Conservation (phyloP, 2,888 invertebrate species). For the Liposcelis brunnea region DNA sequence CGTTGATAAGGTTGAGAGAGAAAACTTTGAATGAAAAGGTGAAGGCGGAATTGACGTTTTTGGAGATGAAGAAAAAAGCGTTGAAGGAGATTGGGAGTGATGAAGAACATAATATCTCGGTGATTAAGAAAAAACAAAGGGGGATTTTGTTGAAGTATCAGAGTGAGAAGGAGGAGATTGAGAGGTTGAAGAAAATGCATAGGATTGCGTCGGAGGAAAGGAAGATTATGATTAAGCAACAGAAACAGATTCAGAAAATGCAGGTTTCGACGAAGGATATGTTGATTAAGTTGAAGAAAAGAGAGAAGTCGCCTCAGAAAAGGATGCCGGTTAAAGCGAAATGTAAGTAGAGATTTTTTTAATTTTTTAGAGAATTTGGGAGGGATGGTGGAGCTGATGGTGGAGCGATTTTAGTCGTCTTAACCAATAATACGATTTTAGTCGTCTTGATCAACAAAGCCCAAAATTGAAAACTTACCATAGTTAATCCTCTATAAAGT, state of each 20-base stretch:
- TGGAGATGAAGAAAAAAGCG: slow-evolving; percentile 44
- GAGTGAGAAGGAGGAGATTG: slow-evolving; percentile 49
- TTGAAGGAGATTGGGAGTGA: not conserved
- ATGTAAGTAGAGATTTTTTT: too few species aligned
- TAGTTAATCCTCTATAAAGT: too few species aligned
- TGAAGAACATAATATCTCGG: slow-evolving; percentile 25
- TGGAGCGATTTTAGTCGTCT: too few species aligned
- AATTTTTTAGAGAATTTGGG: too few species aligned
- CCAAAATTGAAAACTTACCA: too few species aligned
- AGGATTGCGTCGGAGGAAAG: slow-evolving; percentile 35
- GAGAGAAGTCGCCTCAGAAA: slow-evolving; percentile 16
- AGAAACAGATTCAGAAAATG: slow-evolving; percentile 34
- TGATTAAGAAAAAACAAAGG: slow-evolving; percentile 48
- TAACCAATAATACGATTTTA: too few species aligned
- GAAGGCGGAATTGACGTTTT: slow-evolving; percentile 41
- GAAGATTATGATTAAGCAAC: slow-evolving; percentile 32
- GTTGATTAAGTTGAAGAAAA: slow-evolving; percentile 31
- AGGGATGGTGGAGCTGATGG: too few species aligned
- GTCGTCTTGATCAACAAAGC: too few species aligned
- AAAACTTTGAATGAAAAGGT: slow-evolving; percentile 47
- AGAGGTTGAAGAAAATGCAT: slow-evolving; percentile 36
- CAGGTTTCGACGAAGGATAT: slow-evolving; percentile 33
- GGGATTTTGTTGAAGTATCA: slow-evolving; percentile 45
- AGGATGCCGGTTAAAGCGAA: not conserved
- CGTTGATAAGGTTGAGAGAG: slow-evolving; percentile 46